Conservation (phyloP, 2,888 invertebrate species). For the Hirtodrosophila histrioides region DNA sequence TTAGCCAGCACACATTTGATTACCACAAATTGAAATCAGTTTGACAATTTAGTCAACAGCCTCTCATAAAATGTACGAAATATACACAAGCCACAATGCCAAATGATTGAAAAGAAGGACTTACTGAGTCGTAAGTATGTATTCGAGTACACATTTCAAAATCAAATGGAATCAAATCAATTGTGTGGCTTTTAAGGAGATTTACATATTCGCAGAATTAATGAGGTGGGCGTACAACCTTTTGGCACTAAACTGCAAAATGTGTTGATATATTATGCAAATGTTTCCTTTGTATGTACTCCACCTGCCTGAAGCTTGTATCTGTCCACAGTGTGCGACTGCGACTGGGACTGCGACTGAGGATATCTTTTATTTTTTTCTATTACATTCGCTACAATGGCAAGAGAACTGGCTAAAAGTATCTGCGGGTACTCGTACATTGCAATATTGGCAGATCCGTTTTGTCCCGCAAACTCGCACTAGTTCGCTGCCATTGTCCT, state of each 20-base stretch:
- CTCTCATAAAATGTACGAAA: slow-evolving; percentile 51
- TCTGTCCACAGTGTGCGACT: slow-evolving; percentile 3
- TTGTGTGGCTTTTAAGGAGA: slow-evolving; percentile 64
- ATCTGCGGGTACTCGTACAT: slow-evolving; percentile 26
- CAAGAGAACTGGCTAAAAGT: slow-evolving; percentile 15
- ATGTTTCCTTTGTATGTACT: slow-evolving; percentile 44
- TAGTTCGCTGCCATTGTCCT: slow-evolving; percentile 42
- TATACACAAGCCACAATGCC: slow-evolving; percentile 50
- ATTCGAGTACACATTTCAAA: background rate
- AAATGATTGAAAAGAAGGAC: slow-evolving; percentile 57
- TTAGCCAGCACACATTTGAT: slow-evolving; percentile 41
- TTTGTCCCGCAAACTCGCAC: slow-evolving; percentile 37
- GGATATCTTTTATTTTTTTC: slow-evolving; percentile 46
- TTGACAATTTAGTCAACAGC: slow-evolving; percentile 63
- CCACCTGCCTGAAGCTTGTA: slow-evolving; percentile 34
- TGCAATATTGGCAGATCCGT: slow-evolving; percentile 70
- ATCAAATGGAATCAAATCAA: slow-evolving; percentile 72
- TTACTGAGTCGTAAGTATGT: background rate
- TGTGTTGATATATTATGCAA: slow-evolving; percentile 67
- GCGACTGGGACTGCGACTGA: no score
- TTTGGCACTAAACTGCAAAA: slow-evolving; percentile 41
- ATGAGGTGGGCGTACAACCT: slow-evolving; percentile 48
- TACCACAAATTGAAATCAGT: slow-evolving; percentile 59
- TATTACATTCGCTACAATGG: slow-evolving; percentile 39
- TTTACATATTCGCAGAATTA: slow-evolving; percentile 48